Base-by-base conservation (phyloP, 2,888 invertebrate genomes). In the Eueremaeus valkanovi region DNA sequence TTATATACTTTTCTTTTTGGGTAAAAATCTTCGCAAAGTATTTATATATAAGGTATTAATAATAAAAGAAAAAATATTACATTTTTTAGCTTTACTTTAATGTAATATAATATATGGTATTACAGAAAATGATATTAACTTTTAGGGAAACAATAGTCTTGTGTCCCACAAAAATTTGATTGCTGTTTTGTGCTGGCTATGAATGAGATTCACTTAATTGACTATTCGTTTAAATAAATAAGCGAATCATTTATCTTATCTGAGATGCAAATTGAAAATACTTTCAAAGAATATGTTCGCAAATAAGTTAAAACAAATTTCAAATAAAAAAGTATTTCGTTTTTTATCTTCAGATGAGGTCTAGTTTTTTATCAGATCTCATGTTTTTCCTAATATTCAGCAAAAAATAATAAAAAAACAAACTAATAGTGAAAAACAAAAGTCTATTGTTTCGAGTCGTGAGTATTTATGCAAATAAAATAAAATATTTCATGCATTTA, bases 151-250 rank as follows among this genome's bases (percentile, higher is more conserved):
- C 63, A 66, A 66, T 66, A 24, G 63, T 8, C 16, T 13, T 66
- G 36, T 66, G 63, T 66, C 63, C 63, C 63, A 66, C 36, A 36
- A 66, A 66, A 66, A 33, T 66, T 66, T 31, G 31, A 24, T 18
- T 61, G n/a, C 18, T 61, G 16, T 61, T 33, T 58, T 36, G 6
- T 36, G 36, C 36, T 36, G 8, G n/a, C 31, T 66, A 66, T 36
- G 21, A 66, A 66, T 31, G 33, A 66, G 63, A 66, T 66, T 66
- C 63, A 66, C 63, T 66, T 66, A 36, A 66, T 66, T 66, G 63
- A 36, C 16, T 66, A 21, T 36, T 16, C 36, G 33, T 33, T 66
- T 33, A 36, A 66, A 66, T 36, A 33, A 66, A 66, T 36, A 36
- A 36, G 18, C 21, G 21, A 66, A 36, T 31, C 58, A 29, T 58